Conservation (phyloP, 2,888 invertebrate species). For the Luffia ferchaultella region DNA sequence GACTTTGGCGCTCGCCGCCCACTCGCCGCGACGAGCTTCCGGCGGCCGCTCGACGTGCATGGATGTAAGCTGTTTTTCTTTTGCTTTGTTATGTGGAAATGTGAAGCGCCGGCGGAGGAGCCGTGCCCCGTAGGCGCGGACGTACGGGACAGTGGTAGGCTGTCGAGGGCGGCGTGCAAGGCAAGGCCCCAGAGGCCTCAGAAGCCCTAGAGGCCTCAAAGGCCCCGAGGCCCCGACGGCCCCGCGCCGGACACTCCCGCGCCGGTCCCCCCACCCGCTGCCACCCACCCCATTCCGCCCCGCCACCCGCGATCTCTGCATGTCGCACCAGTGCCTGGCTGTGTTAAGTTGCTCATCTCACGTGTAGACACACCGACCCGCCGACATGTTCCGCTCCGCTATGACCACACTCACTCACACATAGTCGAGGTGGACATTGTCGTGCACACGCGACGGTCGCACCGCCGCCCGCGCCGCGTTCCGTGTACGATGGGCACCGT, state of each 20-base stretch:
- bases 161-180: not conserved
- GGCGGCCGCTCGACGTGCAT: constrained; percentile 35
- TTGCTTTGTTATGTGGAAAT: constrained; percentile 62
- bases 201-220: constrained; percentile 20
- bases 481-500: constrained; percentile 62
- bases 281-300: constrained; percentile 14
- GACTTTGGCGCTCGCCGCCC: constrained; percentile 23
- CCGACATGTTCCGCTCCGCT: constrained; percentile 58
- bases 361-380: constrained; percentile 59
- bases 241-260: constrained; percentile 16
- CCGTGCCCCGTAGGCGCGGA: not conserved
- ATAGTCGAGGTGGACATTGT: constrained; percentile 61
- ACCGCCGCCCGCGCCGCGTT: constrained; percentile 44
- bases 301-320: constrained; percentile 56
- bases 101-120: constrained; percentile 43
- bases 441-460: constrained; percentile 48
- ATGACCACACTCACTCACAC: constrained; percentile 46
- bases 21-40: constrained; percentile 3
- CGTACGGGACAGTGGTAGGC: not conserved
- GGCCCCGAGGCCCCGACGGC: constrained; percentile 21
- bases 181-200: too few relatives aligned
- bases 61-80: constrained; percentile 59
- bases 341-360: constrained; percentile 64
- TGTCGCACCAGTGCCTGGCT: constrained; percentile 64
- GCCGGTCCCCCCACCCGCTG: constrained; percentile 34